phyloP scores from a whole-genome alignment of 2,113 vertebrate genomes.

The Leptodactylus fuscus region DNA sequence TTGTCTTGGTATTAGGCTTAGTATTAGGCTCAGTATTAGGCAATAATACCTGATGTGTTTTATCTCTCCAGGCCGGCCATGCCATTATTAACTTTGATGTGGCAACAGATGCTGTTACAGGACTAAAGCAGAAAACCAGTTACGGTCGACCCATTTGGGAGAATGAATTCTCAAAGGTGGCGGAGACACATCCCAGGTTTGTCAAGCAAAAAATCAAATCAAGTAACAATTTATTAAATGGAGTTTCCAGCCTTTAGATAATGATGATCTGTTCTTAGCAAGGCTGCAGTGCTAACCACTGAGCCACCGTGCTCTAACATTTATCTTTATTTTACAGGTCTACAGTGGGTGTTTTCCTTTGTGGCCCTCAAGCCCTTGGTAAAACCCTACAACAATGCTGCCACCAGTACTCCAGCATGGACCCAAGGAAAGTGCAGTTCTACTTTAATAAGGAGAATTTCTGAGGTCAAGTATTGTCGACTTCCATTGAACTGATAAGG shows the following conservation, averaged over 20 bases:
- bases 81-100: slow-evolving; percentile 79
- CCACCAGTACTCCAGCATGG: slow-evolving; percentile 83
- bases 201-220: slow-evolving; percentile 56
- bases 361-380: slow-evolving; percentile 79
- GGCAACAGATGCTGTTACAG: slow-evolving; percentile 81
- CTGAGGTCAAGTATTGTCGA: slow-evolving; percentile 65
- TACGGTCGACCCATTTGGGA: slow-evolving; percentile 90
- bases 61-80: slow-evolving; percentile 70
- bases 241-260: no score
- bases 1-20: not conserved
- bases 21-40: not conserved
- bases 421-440: slow-evolving; percentile 89
- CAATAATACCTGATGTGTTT: not conserved
- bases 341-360: slow-evolving; percentile 87
- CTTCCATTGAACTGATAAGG: not conserved
- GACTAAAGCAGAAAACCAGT: slow-evolving; percentile 88
- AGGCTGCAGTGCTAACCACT: no score
- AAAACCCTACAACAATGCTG: slow-evolving; percentile 81
- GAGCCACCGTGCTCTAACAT: no score
- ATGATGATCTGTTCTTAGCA: no score
- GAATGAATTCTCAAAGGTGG: slow-evolving; percentile 83
- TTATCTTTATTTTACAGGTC: slow-evolving; percentile 72
- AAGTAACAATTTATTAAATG: no score
- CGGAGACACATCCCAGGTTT: slow-evolving; percentile 85
- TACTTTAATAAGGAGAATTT: slow-evolving; percentile 97